These are phyloP conservation scores for Madoqua kirkii DNA, from an alignment of 2,113 vertebrate species.

Conservation along the genomic window DNA sequence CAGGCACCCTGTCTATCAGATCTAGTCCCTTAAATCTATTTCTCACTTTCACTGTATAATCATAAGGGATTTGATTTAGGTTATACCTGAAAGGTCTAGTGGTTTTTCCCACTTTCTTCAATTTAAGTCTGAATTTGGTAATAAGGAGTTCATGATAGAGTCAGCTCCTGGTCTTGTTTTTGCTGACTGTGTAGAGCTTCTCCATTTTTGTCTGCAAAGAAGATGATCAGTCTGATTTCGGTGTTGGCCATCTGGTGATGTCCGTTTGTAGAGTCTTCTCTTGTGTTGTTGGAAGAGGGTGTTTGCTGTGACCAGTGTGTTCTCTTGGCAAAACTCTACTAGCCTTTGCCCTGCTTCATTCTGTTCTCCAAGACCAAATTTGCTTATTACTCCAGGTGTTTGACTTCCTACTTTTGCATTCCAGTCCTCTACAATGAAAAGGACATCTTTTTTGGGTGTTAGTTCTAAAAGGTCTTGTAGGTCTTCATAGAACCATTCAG, in stretches of 20 bases:
- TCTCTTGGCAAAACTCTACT: neutral
- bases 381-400: neutral
- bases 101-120: neutral
- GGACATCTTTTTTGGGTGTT: neutral
- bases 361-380: neutral
- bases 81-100: neutral
- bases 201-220: neutral
- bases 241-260: neutral
- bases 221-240: accelerated
- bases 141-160: neutral
- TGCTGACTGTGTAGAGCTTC: neutral
- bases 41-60: neutral
- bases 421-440: neutral
- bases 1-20: neutral
- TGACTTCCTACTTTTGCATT: neutral
- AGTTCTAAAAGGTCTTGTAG: neutral
- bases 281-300: neutral
- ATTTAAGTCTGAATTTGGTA: neutral
- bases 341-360: neutral
- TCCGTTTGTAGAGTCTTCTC: neutral
- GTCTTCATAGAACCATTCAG: neutral
- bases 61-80: neutral
- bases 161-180: neutral
- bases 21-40: neutral
- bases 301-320: neutral